A percentile compares a stretch with the other conserved stretches of the same genome.
These are phyloP conservation scores for Apis dorsata DNA, from an alignment of 1,140 invertebrate genomes.

Conservation along the genomic window DNA sequence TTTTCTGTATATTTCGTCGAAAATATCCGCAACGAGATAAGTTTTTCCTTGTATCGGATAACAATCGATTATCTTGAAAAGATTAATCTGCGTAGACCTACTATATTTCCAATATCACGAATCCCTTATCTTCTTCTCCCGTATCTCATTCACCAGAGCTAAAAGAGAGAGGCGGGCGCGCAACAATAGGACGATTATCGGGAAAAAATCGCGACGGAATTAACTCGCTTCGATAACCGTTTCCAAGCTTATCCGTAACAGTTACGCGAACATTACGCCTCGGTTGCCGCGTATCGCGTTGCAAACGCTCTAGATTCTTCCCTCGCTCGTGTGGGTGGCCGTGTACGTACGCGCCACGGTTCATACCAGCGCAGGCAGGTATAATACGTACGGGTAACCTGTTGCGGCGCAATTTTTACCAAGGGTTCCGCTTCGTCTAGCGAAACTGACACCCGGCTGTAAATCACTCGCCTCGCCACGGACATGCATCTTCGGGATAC, in stretches of 20 bases:
- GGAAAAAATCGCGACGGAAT: not conserved
- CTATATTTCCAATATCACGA: too few relatives aligned
- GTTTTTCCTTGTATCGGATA: too few relatives aligned
- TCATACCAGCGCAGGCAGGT: slow-evolving; percentile 16
- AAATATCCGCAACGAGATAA: too few relatives aligned
- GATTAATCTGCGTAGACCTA: too few relatives aligned
- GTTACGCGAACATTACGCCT: slow-evolving; percentile 43
- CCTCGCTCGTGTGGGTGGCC: not conserved
- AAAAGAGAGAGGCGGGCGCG: too few relatives aligned
- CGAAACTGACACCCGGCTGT: slow-evolving; percentile 59
- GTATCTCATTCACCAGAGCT: too few relatives aligned
- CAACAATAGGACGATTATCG: too few relatives aligned
- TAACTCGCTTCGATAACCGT: not conserved
- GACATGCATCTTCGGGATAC: slow-evolving; percentile 52
- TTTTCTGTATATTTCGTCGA: too few relatives aligned
- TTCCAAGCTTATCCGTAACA: not conserved
- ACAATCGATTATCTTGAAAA: too few relatives aligned
- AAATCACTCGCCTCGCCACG: slow-evolving; percentile 52
- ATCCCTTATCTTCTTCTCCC: too few relatives aligned
- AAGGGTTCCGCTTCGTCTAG: slow-evolving; percentile 61
- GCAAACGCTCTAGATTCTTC: slow-evolving; percentile 46
- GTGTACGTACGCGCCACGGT: not conserved
- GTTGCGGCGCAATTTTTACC: slow-evolving; percentile 65
- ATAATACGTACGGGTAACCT: slow-evolving; percentile 62
- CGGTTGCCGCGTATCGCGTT: slow-evolving; percentile 4